Evolutionary conservation across 2,797 vertebrate species (phyloP).

Genomic region (Thamnophis elegans): DNA sequence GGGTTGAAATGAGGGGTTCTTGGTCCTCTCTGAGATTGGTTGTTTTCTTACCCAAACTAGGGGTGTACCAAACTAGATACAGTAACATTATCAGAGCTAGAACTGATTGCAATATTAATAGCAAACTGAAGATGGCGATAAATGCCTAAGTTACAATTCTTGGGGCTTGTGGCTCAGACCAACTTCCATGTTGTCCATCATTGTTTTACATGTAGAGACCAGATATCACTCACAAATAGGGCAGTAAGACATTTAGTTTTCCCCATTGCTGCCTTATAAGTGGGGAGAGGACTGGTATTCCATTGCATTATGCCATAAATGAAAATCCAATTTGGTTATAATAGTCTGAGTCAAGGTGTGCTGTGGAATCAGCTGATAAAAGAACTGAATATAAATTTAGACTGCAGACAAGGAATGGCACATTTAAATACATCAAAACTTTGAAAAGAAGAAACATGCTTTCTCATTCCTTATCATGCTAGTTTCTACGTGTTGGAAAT

Average conservation of each 20-base stretch:
- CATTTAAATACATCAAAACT: background rate
- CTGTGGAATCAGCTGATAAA: background rate
- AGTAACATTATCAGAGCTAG: background rate
- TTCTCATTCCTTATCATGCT: background rate
- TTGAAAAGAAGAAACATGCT: background rate
- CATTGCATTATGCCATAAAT: background rate
- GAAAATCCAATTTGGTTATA: background rate
- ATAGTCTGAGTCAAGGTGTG: background rate
- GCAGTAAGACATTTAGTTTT: background rate
- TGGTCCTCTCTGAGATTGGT: background rate
- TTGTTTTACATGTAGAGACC: background rate
- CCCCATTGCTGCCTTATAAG: background rate
- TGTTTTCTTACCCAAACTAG: background rate
- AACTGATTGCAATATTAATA: background rate
- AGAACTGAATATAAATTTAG: background rate
- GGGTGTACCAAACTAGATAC: background rate
- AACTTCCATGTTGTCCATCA: background rate
- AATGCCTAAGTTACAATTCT: background rate
- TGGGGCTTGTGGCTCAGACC: background rate
- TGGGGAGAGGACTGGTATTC: background rate
- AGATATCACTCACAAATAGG: background rate
- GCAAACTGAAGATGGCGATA: slow-evolving; percentile 1
- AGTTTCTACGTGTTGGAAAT: background rate
- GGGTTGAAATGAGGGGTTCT: background rate
- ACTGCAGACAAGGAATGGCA: background rate